phyloP scores from a whole-genome alignment of 2,888 invertebrate species.

The Patella ulyssiponensis region DNA sequence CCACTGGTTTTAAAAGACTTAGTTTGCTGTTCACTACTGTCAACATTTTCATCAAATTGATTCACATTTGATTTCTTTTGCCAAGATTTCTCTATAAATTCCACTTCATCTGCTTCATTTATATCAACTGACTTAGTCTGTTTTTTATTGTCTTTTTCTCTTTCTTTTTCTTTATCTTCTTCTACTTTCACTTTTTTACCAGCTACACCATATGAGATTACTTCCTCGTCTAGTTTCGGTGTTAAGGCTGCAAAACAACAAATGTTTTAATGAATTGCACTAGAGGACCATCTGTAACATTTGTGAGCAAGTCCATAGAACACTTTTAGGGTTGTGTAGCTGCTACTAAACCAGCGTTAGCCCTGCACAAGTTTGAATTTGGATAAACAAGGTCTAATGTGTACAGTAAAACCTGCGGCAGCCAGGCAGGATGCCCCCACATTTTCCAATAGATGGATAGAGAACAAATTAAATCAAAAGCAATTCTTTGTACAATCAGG shows the following conservation, averaged over 20 bases:
- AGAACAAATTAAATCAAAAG: no score
- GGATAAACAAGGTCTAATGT: no score
- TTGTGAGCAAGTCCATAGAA: neutral
- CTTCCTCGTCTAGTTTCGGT: constrained; percentile 70
- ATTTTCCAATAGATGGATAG: no score
- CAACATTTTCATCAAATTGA: constrained; percentile 63
- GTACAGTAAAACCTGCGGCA: no score
- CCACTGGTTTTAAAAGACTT: constrained; percentile 59
- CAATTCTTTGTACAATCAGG: no score
- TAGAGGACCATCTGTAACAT: neutral
- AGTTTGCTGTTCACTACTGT: constrained; percentile 64
- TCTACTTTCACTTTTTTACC: constrained; percentile 51
- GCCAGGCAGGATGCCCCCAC: no score
- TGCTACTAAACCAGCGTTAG: neutral
- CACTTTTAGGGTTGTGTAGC: neutral
- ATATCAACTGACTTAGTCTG: constrained; percentile 40
- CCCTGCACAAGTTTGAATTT: no score
- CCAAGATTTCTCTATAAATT: constrained; percentile 66
- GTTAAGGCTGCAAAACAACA: constrained; percentile 63
- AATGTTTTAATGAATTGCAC: neutral
- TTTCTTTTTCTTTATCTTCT: constrained; percentile 38
- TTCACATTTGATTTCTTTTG: constrained; percentile 66
- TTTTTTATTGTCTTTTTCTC: constrained; percentile 32
- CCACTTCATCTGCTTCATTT: constrained; percentile 62
- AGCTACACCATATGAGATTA: constrained; percentile 71